phyloP scores from a whole-genome alignment of 2,888 invertebrate genomes.

The Phanerotoma sp. region DNA sequence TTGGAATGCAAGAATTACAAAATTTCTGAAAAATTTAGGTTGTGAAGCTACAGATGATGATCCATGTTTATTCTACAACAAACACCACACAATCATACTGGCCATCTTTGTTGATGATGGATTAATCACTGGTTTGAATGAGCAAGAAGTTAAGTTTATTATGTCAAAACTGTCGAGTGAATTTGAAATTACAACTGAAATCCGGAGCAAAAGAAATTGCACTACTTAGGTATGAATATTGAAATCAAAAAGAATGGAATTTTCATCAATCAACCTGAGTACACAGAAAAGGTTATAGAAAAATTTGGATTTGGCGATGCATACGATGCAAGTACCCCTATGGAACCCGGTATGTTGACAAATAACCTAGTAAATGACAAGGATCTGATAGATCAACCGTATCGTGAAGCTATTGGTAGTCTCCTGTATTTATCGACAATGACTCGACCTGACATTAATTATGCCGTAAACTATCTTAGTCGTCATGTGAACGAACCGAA shows the following conservation, averaged over 20 bases:
- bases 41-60: conserved; percentile 39
- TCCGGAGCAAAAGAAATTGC: conserved; percentile 16
- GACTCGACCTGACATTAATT: conserved; percentile 41
- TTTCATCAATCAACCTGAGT: conserved; percentile 39
- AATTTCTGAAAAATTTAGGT: conserved; percentile 31
- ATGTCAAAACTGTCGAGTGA: conserved; percentile 23
- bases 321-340: conserved; percentile 35
- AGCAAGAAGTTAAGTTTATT: conserved; percentile 28
- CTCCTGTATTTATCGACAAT: conserved; percentile 35
- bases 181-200: conserved; percentile 32
- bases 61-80: conserved; percentile 40
- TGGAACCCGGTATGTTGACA: conserved; percentile 40
- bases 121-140: conserved; percentile 29
- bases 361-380: conserved; percentile 32
- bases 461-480: conserved; percentile 39
- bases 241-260: conserved; percentile 31
- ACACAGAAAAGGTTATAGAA: conserved; percentile 36
- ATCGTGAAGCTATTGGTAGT: conserved; percentile 36
- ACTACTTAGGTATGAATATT: conserved; percentile 40
- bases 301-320: conserved; percentile 13
- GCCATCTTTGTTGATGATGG: conserved; percentile 39
- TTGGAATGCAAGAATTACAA: conserved; percentile 39
- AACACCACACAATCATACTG: conserved; percentile 31
- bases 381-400: conserved; percentile 22
- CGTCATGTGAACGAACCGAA: conserved; percentile 31